Percentiles rank a stretch among this genome's conserved stretches.
Evolutionary conservation across 2,888 invertebrate genomes (phyloP).

Genomic region (Macroteleia sp.): DNA sequence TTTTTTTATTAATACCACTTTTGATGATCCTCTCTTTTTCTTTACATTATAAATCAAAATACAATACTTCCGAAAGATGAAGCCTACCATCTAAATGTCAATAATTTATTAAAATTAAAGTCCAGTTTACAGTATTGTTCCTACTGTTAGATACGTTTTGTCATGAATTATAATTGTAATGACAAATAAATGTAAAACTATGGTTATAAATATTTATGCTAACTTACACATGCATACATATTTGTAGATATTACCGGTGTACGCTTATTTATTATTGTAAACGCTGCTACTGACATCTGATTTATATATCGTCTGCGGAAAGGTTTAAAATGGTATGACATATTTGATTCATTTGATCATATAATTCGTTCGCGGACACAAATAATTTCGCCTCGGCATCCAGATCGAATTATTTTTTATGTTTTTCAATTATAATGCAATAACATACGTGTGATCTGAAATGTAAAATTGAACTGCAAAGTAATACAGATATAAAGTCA

Average conservation of each 20-base stretch:
- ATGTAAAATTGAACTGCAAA: not conserved
- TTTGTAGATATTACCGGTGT: not conserved
- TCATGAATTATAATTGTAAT: not conserved
- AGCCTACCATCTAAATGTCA: too few relatives aligned
- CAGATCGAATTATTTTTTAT: not conserved
- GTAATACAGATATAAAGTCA: not conserved
- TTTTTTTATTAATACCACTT: not conserved
- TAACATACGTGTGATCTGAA: not conserved
- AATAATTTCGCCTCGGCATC: constrained; percentile 13
- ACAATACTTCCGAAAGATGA: too few relatives aligned
- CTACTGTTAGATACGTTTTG: too few relatives aligned
- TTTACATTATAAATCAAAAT: not conserved
- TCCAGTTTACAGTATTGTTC: too few relatives aligned
- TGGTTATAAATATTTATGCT: not conserved
- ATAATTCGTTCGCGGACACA: constrained; percentile 7
- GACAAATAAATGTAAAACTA: not conserved
- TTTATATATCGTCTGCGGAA: constrained; percentile 32
- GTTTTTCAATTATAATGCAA: not conserved
- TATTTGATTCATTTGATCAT: constrained; percentile 34
- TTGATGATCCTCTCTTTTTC: not conserved
- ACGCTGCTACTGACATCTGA: constrained; percentile 30
- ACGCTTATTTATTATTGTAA: constrained; percentile 24
- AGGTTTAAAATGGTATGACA: constrained; percentile 20
- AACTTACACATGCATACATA: not conserved
- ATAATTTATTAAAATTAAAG: too few relatives aligned